These are phyloP conservation scores for Ochropacha duplaris DNA, from an alignment of 2,888 invertebrate genomes.

Conservation along the genomic window DNA sequence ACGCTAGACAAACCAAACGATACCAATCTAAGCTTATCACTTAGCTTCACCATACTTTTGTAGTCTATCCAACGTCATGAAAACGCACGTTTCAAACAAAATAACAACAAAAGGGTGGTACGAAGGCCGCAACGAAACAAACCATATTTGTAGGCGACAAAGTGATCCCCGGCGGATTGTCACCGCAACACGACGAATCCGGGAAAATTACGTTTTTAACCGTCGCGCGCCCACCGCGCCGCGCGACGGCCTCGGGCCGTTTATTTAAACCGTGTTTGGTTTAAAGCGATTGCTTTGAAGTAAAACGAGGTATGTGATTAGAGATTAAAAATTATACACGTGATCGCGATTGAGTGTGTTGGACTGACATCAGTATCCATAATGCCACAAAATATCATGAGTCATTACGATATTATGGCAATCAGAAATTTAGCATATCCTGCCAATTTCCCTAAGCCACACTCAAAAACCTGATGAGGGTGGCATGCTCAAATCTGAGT, in stretches of 20 bases:
- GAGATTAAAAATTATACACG: neutral
- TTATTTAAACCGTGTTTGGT: constrained; percentile 27
- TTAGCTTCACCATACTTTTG: neutral
- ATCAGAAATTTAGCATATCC: too few relatives aligned
- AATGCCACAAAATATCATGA: too few relatives aligned
- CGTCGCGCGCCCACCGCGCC: constrained; percentile 15
- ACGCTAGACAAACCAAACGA: too few relatives aligned
- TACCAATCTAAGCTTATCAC: too few relatives aligned
- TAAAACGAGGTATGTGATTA: neutral
- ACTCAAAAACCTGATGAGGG: too few relatives aligned
- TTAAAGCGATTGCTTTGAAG: constrained; percentile 7
- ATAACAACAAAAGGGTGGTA: neutral
- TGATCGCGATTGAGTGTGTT: too few relatives aligned
- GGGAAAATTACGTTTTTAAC: constrained; percentile 27
- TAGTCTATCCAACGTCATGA: neutral
- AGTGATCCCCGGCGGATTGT: constrained; percentile 10
- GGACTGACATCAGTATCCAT: too few relatives aligned
- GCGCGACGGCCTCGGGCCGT: constrained; percentile 13
- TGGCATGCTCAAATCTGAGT: too few relatives aligned
- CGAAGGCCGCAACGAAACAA: neutral
- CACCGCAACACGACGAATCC: constrained; percentile 16
- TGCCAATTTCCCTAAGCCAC: too few relatives aligned
- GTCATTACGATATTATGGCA: too few relatives aligned
- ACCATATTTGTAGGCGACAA: neutral
- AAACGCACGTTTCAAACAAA: neutral